Percentiles rank a stretch among this genome's conserved stretches.
Conservation (phyloP, 2,797 vertebrate genomes). For the Cheirogaleus major region DNA sequence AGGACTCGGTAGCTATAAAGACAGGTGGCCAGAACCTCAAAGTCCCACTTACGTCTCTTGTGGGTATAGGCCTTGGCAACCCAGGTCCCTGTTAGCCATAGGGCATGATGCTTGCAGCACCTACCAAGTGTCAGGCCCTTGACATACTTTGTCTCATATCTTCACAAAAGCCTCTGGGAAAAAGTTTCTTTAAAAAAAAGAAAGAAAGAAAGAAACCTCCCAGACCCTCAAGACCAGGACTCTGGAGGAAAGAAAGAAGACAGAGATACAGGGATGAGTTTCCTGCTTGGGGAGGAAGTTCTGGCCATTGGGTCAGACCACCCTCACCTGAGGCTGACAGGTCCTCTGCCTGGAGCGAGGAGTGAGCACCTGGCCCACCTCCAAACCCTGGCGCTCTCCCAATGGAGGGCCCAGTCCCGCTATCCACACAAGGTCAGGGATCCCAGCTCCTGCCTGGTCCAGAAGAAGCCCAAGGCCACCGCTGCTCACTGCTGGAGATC, state of each 20-base stretch:
- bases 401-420: neutral
- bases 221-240: neutral
- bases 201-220: neutral
- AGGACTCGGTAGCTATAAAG: neutral
- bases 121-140: neutral
- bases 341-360: neutral
- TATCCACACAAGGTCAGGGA: neutral
- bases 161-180: neutral
- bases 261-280: neutral
- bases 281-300: neutral
- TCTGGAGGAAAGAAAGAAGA: neutral
- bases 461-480: neutral
- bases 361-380: neutral
- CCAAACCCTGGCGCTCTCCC: neutral
- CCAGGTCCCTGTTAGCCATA: neutral
- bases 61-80: neutral
- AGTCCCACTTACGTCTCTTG: neutral
- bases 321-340: neutral
- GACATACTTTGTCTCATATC: neutral
- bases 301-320: neutral
- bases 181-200: neutral
- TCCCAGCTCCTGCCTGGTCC: neutral
- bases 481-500: neutral
- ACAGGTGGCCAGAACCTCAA: neutral
- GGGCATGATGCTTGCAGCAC: neutral